Conservation (phyloP, 1,140 invertebrate species). For the Rhopalosiphum padi region DNA sequence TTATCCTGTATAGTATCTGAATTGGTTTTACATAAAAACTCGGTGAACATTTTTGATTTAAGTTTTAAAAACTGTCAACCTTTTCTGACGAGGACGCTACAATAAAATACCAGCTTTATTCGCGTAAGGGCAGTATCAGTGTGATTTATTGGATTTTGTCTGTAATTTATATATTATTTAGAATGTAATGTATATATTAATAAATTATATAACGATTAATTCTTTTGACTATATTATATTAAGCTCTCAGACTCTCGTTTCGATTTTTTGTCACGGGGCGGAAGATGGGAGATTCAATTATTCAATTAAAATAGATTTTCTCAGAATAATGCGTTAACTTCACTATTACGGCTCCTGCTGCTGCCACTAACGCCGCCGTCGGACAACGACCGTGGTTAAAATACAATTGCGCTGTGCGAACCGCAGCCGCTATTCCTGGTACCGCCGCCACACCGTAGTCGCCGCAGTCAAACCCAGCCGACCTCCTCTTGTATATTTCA, state of each 20-base stretch:
- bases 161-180: neutral
- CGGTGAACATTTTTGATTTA: neutral
- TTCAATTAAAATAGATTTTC: constrained; percentile 28
- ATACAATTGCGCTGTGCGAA: neutral
- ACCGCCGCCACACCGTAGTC: neutral
- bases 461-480: neutral
- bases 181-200: neutral
- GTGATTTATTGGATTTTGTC: too few relatives aligned
- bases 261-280: neutral
- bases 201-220: neutral
- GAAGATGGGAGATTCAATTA: neutral
- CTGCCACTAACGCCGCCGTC: neutral
- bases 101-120: too few relatives aligned
- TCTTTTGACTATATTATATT: neutral
- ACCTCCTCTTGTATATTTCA: neutral
- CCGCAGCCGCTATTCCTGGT: neutral
- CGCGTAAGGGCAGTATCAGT: too few relatives aligned
- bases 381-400: constrained; percentile 32
- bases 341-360: neutral
- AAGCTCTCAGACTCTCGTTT: neutral
- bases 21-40: neutral
- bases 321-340: neutral
- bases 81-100: too few relatives aligned
- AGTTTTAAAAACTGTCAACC: neutral
- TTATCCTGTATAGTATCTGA: neutral